These are phyloP conservation scores for Lasioglossum zephyrum DNA, from an alignment of 2,888 invertebrate species.

Conservation along the genomic window DNA sequence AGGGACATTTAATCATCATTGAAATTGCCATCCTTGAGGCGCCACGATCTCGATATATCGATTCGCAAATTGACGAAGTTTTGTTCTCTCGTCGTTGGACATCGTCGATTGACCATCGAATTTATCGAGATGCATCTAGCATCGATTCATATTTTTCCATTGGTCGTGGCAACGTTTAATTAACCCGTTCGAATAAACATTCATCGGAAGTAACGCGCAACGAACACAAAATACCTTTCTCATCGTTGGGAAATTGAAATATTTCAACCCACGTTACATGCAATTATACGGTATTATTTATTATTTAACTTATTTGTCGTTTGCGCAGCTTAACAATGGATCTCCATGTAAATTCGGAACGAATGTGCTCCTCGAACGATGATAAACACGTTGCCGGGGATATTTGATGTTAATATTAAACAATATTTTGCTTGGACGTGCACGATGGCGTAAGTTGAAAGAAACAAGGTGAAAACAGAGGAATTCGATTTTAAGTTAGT, in stretches of 20 bases:
- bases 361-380: too few relatives aligned
- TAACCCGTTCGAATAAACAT: neutral
- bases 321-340: too few relatives aligned
- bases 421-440: too few relatives aligned
- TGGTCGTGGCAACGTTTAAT: slow-evolving; percentile 7
- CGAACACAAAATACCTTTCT: neutral
- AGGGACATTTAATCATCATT: slow-evolving; percentile 20
- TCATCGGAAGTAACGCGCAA: neutral
- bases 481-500: too few relatives aligned
- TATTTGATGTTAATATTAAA: too few relatives aligned
- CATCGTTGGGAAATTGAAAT: neutral
- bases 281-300: too few relatives aligned
- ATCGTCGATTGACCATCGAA: neutral
- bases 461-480: too few relatives aligned
- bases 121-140: neutral
- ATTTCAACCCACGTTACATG: neutral
- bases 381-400: too few relatives aligned
- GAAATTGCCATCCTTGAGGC: neutral
- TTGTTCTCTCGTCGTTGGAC: neutral
- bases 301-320: too few relatives aligned
- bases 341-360: too few relatives aligned
- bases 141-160: slow-evolving; percentile 2
- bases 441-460: too few relatives aligned
- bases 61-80: neutral
- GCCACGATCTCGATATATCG: neutral